Evolutionary conservation across 1,140 invertebrate genomes (phyloP).

Genomic region (Batillaria attramentaria): DNA sequence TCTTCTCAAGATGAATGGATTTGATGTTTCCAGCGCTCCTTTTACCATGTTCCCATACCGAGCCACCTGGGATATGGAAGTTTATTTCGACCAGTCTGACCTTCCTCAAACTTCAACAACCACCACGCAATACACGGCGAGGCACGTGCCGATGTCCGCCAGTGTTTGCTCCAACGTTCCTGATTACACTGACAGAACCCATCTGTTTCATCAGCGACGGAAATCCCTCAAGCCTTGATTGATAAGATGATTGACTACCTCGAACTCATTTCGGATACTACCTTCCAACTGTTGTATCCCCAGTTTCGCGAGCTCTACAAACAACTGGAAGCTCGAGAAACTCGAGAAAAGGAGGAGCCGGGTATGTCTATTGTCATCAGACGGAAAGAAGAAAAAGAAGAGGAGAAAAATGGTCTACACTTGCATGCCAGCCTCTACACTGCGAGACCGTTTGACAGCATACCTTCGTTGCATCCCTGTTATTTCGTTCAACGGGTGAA

Average conservation of each 20-base stretch:
- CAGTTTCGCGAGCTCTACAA: neutral
- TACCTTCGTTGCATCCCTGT: constrained; percentile 27
- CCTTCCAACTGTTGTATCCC: neutral
- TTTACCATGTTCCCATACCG: neutral
- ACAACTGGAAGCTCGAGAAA: no score
- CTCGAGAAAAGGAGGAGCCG: no score
- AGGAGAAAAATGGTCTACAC: neutral
- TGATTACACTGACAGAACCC: neutral
- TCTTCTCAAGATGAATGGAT: neutral
- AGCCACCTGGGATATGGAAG: constrained; percentile 8
- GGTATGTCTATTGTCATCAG: no score
- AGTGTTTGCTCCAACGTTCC: neutral
- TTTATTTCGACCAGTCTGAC: neutral
- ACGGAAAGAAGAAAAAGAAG: neutral
- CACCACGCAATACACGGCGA: neutral
- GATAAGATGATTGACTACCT: constrained; percentile 20
- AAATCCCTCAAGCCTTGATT: constrained; percentile 1
- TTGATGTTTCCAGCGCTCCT: neutral
- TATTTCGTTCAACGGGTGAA: constrained; percentile 31
- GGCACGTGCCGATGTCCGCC: neutral
- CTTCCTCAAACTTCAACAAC: neutral
- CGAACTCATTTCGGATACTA: neutral
- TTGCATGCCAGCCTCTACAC: neutral
- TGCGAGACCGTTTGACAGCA: neutral
- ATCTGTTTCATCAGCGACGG: constrained; percentile 9